Percentiles rank a stretch among this genome's conserved stretches.
phyloP scores from a whole-genome alignment of 2,888 invertebrate genomes.

The Zelleria hepariella region DNA sequence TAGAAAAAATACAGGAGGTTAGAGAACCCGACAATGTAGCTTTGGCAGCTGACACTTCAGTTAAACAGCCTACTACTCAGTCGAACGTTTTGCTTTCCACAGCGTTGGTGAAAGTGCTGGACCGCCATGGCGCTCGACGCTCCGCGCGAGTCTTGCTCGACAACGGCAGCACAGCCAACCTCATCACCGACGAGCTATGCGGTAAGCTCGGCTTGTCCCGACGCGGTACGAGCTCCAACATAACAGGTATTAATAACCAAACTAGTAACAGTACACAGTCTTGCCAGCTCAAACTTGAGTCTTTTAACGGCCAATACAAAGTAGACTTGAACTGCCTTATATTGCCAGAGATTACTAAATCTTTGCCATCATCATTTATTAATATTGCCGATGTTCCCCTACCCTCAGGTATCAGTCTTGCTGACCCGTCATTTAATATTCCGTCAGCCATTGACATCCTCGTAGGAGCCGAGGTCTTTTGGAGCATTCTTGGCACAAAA shows the following conservation, averaged over 20 bases:
- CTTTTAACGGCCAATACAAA: slow-evolving; percentile 10
- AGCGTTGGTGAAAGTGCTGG: slow-evolving; percentile 15
- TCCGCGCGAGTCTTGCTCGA: slow-evolving; percentile 9
- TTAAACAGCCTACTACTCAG: slow-evolving; percentile 6
- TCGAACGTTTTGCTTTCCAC: slow-evolving; percentile 9
- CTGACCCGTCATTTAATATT: slow-evolving; percentile 16
- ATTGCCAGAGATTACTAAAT: slow-evolving; percentile 15
- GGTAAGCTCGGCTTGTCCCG: slow-evolving; percentile 14
- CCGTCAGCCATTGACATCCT: slow-evolving; percentile 17
- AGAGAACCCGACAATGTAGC: slow-evolving; percentile 1
- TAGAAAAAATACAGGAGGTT: slow-evolving; percentile 1
- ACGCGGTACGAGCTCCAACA: slow-evolving; percentile 12
- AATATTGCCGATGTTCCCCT: slow-evolving; percentile 9
- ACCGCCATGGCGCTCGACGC: slow-evolving; percentile 6
- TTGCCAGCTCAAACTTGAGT: slow-evolving; percentile 13
- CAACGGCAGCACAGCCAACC: slow-evolving; percentile 16
- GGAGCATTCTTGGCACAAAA: slow-evolving; percentile 13
- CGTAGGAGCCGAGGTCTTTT: slow-evolving; percentile 19
- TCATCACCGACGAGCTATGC: slow-evolving; percentile 14
- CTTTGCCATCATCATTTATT: slow-evolving; percentile 12
- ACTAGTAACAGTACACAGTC: slow-evolving; percentile 12
- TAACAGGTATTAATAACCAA: slow-evolving; percentile 19
- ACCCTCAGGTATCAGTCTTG: slow-evolving; percentile 14
- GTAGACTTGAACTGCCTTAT: slow-evolving; percentile 12
- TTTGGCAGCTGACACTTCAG: slow-evolving; percentile 2